Evolutionary conservation across 2,888 invertebrate species (phyloP).

Genomic region (Rambutsinella grinnellia): DNA sequence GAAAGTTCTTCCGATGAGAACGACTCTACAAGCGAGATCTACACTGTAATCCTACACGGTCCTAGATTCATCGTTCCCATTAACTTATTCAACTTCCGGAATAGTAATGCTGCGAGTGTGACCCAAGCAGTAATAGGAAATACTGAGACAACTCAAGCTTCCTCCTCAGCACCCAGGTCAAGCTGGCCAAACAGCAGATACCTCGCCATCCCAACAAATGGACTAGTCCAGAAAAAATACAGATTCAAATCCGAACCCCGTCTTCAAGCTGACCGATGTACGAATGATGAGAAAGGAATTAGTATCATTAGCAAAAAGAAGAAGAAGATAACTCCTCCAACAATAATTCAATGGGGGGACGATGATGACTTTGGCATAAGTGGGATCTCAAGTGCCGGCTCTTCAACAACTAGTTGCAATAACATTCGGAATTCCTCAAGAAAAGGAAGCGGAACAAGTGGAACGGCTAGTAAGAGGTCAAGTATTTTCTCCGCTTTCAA

Average conservation of each 20-base stretch:
- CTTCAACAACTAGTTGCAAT: conserved; percentile 33
- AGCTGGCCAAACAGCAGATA: conserved; percentile 63
- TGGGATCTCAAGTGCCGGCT: conserved; percentile 39
- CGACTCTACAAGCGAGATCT: conserved; percentile 61
- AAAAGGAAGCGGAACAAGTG: conserved; percentile 55
- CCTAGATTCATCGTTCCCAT: conserved; percentile 65
- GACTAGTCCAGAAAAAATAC: conserved; percentile 46
- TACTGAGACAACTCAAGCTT: conserved; percentile 1
- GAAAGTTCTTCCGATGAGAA: conserved; percentile 53
- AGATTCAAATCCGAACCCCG: conserved; percentile 58
- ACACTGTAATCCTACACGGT: conserved; percentile 62
- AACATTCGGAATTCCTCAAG: conserved; percentile 19
- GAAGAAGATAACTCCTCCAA: conserved; percentile 30
- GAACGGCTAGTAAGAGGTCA: conserved; percentile 40
- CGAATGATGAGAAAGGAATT: neutral
- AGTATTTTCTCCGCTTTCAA: conserved; percentile 58
- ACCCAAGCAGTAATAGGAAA: conserved; percentile 13
- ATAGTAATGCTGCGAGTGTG: conserved; percentile 12
- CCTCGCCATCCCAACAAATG: conserved; percentile 44
- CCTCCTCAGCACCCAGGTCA: conserved; percentile 51
- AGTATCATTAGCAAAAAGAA: neutral
- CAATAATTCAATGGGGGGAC: conserved; percentile 47
- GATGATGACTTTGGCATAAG: conserved; percentile 22
- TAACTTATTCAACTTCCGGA: conserved; percentile 58
- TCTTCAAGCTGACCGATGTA: conserved; percentile 29